These are phyloP conservation scores for Eubasilissa splendida DNA, from an alignment of 2,888 invertebrate genomes.

Conservation along the genomic window DNA sequence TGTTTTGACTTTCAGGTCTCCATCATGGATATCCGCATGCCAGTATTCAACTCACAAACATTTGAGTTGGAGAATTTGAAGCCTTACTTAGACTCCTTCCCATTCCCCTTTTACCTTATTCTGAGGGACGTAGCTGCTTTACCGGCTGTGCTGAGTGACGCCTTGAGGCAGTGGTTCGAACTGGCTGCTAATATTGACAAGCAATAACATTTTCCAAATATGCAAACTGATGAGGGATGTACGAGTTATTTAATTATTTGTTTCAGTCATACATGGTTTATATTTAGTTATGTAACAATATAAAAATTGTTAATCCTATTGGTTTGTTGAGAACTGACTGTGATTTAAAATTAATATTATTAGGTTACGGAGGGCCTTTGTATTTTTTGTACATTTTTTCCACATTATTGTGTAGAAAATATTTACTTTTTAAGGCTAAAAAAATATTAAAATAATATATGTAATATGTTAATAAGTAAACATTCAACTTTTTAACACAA, in stretches of 20 bases:
- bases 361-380: neutral
- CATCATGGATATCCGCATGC: conserved; percentile 89
- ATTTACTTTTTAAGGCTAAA: no score
- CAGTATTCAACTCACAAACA: conserved; percentile 77
- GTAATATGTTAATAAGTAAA: no score
- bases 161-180: conserved; percentile 99
- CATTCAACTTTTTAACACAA: no score
- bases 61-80: conserved; percentile 76
- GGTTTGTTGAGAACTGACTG: conserved; percentile 30
- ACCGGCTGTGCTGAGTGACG: conserved; percentile 94
- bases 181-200: conserved; percentile 80
- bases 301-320: conserved; percentile 10
- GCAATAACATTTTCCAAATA: conserved; percentile 19
- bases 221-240: neutral
- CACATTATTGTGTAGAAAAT: no score
- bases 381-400: no score
- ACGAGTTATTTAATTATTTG: no score
- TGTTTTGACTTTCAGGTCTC: conserved; percentile 79
- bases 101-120: conserved; percentile 98
- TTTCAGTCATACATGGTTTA: neutral
- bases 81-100: conserved; percentile 95
- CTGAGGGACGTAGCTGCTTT: conserved; percentile 90
- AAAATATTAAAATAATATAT: no score
- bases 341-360: conserved; percentile 26
- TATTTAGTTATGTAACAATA: neutral